phyloP scores from a whole-genome alignment of 2,113 vertebrate genomes.

The Struthidea cinerea region DNA sequence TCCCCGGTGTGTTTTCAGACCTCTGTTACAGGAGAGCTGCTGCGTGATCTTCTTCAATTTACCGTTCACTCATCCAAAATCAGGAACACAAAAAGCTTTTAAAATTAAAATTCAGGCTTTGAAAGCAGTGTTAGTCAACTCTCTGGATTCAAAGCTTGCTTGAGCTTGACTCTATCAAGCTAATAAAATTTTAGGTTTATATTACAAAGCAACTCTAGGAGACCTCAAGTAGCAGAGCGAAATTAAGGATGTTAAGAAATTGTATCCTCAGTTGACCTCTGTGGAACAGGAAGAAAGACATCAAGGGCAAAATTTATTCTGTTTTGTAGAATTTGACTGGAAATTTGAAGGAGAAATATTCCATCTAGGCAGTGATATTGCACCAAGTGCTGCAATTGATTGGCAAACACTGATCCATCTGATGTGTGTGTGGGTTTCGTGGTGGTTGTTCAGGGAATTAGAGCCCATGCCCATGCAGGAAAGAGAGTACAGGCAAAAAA shows the following conservation, averaged over 20 bases:
- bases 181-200: neutral
- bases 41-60: neutral
- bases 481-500: neutral
- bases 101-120: constrained; percentile 15
- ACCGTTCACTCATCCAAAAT: neutral
- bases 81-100: neutral
- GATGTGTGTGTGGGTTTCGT: neutral
- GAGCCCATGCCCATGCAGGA: neutral
- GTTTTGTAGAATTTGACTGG: neutral
- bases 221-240: neutral
- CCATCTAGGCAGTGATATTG: neutral
- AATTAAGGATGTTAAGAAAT: neutral
- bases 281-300: neutral
- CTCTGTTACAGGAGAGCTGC: neutral
- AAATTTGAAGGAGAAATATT: neutral
- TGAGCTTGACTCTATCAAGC: neutral
- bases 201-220: neutral
- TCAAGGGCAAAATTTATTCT: neutral
- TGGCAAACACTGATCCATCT: neutral
- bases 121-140: neutral
- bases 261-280: neutral
- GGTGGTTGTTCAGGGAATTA: neutral
- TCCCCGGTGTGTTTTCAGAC: neutral
- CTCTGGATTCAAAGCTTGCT: neutral
- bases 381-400: neutral